These are phyloP conservation scores for Eumaeus atala DNA, from an alignment of 1,140 invertebrate species.

Conservation along the genomic window DNA sequence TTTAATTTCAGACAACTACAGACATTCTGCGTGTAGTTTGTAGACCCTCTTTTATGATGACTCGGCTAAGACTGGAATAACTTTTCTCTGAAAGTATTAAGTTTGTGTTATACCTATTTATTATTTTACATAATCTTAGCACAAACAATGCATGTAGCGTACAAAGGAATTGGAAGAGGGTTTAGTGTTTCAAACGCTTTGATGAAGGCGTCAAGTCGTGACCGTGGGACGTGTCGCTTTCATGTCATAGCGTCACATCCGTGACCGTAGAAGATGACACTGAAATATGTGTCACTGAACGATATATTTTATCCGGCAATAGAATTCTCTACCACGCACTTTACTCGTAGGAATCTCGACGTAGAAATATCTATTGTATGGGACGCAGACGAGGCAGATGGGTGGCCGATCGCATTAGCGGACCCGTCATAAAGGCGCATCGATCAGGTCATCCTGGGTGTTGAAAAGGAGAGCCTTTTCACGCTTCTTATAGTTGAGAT, in stretches of 20 bases:
- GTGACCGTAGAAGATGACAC: slow-evolving; percentile 30
- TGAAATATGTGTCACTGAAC: slow-evolving; percentile 14
- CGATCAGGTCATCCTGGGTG: no score
- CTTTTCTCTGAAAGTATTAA: neutral
- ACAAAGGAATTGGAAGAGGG: slow-evolving; percentile 17
- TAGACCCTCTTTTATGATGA: no score
- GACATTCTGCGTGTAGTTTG: no score
- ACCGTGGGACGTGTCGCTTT: slow-evolving; percentile 38
- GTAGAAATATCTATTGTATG: no score
- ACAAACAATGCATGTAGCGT: slow-evolving; percentile 29
- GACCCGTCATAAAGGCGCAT: no score
- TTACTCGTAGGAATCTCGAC: neutral
- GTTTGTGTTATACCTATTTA: no score
- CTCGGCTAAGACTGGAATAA: no score
- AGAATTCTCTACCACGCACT: neutral
- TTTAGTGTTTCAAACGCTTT: slow-evolving; percentile 50
- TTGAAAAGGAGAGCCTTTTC: no score
- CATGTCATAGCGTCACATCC: slow-evolving; percentile 36
- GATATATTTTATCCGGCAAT: slow-evolving; percentile 2
- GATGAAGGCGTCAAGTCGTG: slow-evolving; percentile 52
- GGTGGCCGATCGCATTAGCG: no score
- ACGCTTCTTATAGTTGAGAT: no score
- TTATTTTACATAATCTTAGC: slow-evolving; percentile 2
- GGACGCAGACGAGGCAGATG: no score
- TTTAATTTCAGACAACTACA: no score